Conservation (phyloP, 2,797 vertebrate species). For the Vultur gryphus region DNA sequence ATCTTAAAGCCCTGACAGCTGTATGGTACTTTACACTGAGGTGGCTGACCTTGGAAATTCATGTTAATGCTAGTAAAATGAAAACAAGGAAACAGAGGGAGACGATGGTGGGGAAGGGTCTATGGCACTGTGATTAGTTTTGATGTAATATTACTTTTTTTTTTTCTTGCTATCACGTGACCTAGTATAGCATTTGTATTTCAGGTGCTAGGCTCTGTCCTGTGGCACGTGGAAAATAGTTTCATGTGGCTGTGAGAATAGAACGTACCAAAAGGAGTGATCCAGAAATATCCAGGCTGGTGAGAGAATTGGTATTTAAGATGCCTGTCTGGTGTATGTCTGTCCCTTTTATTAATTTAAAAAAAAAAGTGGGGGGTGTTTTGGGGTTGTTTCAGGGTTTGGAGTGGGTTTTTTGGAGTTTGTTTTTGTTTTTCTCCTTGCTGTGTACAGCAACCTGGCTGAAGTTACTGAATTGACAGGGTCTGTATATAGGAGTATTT, state of each 20-base stretch:
- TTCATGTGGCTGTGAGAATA: neutral
- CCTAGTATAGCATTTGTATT: neutral
- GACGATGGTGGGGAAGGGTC: neutral
- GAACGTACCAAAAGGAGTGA: neutral
- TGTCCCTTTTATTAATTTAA: neutral
- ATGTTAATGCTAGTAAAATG: neutral
- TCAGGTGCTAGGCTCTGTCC: neutral
- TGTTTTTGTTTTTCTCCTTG: neutral
- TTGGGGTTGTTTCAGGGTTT: neutral
- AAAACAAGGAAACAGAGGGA: neutral
- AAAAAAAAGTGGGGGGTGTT: neutral
- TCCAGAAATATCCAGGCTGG: neutral
- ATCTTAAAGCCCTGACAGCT: neutral
- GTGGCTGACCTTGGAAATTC: neutral
- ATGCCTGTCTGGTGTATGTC: neutral
- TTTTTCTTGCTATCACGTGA: neutral
- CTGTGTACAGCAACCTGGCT: neutral
- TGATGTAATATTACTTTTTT: neutral
- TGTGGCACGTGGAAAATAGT: neutral
- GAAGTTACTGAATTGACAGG: neutral
- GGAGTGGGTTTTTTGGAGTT: neutral
- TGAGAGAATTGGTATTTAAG: neutral
- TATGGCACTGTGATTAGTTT: neutral
- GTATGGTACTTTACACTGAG: neutral
- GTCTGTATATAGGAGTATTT: neutral